Evolutionary conservation across 2,113 vertebrate genomes (phyloP), one percentile per base, ranked within the genome.

Genomic region (Eubucco bourcierii): DNA sequence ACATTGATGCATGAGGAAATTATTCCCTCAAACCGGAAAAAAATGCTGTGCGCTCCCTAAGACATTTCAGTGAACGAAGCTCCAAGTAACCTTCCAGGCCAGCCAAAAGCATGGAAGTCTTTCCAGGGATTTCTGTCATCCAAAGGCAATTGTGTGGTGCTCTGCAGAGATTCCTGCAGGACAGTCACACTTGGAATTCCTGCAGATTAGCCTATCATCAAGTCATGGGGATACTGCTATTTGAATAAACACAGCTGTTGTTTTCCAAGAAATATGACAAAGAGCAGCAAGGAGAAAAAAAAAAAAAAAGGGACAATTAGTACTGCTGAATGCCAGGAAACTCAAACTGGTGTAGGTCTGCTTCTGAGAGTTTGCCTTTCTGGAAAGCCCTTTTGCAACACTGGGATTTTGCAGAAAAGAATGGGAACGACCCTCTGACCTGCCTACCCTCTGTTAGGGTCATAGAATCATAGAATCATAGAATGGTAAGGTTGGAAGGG

Each of bases 171-270:
- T 91, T 96, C 96, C 93, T 96, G 12, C 94, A 95, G 97, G 97
- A 97, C 96, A 82, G 81, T 90, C 95, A 93, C 95, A 94, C 96
- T 98, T 86, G 96, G 91, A 93, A 97, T 97, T 97, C 95, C 95
- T 95, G 92, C 95, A 98, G 97, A 97, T 98, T 97, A 98, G 96
- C 95, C 96, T 97, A 95, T 98, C 97, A 97, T 98, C 97, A 97
- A 97, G 93, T 97, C 97, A 94, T 98, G 95, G 96, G 97, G 95
- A 95, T 91, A 82, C 94, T 95, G 94, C 96, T 92, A 71, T 97
- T 97, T 93, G 95, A 97, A 98, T 97, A 98, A 98, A 98, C 97
- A 98, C 98, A 98, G 98, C 98, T 98, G 98, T 90, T 98, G 97
- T 98, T 98, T 98, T 97, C 97, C 97, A 97, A 97, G 97, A 98